These are phyloP conservation scores for Lycaena phlaeas DNA, from an alignment of 2,888 invertebrate genomes.

Conservation along the genomic window DNA sequence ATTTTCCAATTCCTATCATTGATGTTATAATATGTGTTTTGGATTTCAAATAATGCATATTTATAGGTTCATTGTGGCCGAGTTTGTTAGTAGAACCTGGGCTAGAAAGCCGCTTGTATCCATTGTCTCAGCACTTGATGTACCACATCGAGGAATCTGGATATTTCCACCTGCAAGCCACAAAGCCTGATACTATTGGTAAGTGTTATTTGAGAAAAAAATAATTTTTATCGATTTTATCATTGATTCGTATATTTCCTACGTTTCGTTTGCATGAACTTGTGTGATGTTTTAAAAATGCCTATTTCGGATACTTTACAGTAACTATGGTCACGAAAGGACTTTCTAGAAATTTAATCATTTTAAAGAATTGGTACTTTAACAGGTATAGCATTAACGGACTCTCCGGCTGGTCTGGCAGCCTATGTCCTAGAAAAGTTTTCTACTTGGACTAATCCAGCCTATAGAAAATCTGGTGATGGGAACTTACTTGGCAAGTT, in stretches of 20 bases:
- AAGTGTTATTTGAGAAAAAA: conserved; percentile 21
- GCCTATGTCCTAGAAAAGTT: conserved; percentile 94
- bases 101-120: conserved; percentile 60
- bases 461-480: conserved; percentile 64
- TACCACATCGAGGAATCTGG: conserved; percentile 41
- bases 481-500: conserved; percentile 74
- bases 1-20: too few species aligned
- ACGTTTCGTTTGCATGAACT: too few species aligned
- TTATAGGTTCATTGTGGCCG: conserved; percentile 62
- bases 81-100: conserved; percentile 59
- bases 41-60: neutral
- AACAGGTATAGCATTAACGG: conserved; percentile 78
- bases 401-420: conserved; percentile 89
- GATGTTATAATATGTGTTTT: too few species aligned
- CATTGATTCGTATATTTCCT: too few species aligned
- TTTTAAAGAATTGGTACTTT: neutral
- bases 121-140: conserved; percentile 35
- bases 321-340: too few species aligned
- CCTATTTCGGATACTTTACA: too few species aligned
- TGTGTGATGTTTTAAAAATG: too few species aligned
- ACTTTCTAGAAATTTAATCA: too few species aligned
- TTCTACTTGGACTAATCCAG: conserved; percentile 77
- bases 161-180: conserved; percentile 72
- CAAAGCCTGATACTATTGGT: conserved; percentile 84
- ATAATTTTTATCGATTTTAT: too few species aligned